These are phyloP conservation scores for Campoletis sonorensis DNA, from an alignment of 1,140 invertebrate species.

Conservation along the genomic window DNA sequence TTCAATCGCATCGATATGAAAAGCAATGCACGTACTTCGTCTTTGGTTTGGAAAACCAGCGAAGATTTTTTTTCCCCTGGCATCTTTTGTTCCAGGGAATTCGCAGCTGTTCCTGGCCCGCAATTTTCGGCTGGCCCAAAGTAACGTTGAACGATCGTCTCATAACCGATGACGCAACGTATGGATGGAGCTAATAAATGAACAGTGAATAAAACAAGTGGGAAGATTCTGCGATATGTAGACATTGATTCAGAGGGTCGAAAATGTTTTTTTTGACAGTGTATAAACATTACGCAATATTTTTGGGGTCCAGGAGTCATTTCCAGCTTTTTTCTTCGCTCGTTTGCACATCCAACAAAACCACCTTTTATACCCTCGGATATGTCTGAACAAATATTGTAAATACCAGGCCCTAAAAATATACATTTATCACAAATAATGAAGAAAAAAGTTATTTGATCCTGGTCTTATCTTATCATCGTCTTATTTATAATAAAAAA, in stretches of 20 bases:
- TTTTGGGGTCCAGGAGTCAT: conserved; percentile 37
- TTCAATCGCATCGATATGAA: neutral
- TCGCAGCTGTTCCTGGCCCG: neutral
- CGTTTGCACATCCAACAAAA: conserved; percentile 42
- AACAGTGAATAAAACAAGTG: neutral
- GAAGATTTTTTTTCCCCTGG: conserved; percentile 49
- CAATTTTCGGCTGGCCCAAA: conserved; percentile 45
- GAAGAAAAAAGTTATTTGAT: no score
- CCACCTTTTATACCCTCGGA: conserved; percentile 52
- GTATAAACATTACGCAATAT: conserved; percentile 28
- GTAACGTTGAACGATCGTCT: conserved; percentile 55
- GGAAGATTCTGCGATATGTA: neutral
- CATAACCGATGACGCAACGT: conserved; percentile 49
- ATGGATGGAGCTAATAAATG: conserved; percentile 55
- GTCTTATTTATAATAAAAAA: no score
- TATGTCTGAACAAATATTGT: conserved; percentile 53
- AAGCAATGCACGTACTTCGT: conserved; percentile 44
- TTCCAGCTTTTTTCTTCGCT: conserved; percentile 3
- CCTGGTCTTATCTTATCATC: no score
- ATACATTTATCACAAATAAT: no score
- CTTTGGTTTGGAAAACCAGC: conserved; percentile 42
- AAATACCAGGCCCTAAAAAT: conserved; percentile 50
- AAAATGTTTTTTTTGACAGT: neutral
- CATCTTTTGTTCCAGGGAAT: neutral
- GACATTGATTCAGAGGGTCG: neutral